Percentiles rank a stretch among this genome's conserved stretches.
These are phyloP conservation scores for Volucella inflata DNA, from an alignment of 2,888 invertebrate species.

Conservation along the genomic window DNA sequence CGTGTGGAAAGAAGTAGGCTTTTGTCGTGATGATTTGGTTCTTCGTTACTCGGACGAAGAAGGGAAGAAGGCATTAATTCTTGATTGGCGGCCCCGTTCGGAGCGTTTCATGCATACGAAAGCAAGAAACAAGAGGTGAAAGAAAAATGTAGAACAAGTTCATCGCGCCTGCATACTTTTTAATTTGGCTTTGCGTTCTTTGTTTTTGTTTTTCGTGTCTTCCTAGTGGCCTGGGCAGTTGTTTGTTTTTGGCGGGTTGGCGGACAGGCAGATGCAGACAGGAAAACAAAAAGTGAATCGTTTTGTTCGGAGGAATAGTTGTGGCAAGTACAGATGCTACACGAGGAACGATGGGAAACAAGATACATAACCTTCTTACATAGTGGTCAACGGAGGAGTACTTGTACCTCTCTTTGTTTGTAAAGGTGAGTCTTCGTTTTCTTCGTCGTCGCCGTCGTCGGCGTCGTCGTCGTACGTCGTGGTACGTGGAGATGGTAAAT, in stretches of 20 bases:
- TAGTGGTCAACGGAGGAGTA: too few relatives aligned
- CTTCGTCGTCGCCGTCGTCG: too few relatives aligned
- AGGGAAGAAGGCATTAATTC: conserved; percentile 31
- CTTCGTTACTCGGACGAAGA: neutral
- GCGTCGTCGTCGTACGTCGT: neutral
- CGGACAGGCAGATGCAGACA: conserved; percentile 36
- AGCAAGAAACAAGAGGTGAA: conserved; percentile 41
- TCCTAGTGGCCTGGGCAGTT: conserved; percentile 11
- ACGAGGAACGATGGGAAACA: too few relatives aligned
- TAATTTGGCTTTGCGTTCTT: conserved; percentile 10
- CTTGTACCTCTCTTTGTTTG: too few relatives aligned
- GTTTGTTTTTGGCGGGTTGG: conserved; percentile 35
- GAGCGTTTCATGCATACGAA: conserved; percentile 45
- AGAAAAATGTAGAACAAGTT: conserved; percentile 60
- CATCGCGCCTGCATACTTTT: conserved; percentile 60
- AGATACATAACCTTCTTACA: too few relatives aligned
- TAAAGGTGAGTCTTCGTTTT: too few relatives aligned
- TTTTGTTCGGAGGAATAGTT: neutral
- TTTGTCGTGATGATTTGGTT: neutral
- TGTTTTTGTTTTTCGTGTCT: neutral
- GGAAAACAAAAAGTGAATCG: neutral
- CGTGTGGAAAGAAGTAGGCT: neutral
- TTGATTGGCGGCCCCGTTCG: neutral
- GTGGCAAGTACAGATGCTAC: conserved; percentile 1
- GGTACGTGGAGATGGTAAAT: neutral